phyloP scores from a whole-genome alignment of 2,797 vertebrate species.

The Enteromius argenteus region DNA sequence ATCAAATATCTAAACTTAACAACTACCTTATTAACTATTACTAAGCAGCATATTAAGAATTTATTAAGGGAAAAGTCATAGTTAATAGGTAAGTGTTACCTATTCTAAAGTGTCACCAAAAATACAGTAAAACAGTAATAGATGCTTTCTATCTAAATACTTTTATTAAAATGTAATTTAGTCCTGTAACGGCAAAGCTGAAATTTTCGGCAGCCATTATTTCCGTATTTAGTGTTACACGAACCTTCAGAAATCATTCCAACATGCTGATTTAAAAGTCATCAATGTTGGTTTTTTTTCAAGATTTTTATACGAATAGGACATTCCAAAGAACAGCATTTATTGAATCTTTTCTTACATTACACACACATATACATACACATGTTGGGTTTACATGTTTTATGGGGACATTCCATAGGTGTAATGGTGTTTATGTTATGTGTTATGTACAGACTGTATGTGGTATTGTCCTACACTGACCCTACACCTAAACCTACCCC shows the following conservation, averaged over 20 bases:
- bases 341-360: neutral
- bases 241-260: neutral
- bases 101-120: neutral
- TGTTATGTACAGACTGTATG: too few species aligned
- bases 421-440: too few species aligned
- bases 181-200: neutral
- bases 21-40: too few species aligned
- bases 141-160: neutral
- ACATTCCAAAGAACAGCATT: neutral
- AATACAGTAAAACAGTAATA: neutral
- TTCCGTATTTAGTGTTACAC: neutral
- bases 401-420: too few species aligned
- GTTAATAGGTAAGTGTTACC: too few species aligned
- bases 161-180: neutral
- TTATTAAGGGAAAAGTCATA: too few species aligned
- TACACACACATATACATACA: too few species aligned
- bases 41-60: too few species aligned
- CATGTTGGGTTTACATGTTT: too few species aligned
- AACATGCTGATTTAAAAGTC: neutral
- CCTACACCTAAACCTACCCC: too few species aligned
- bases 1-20: too few species aligned
- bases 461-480: too few species aligned
- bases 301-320: neutral
- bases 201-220: neutral
- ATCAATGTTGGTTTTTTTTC: neutral